Evolutionary conservation across 2,113 vertebrate genomes (phyloP).

Genomic region (Chloropsis hardwickii): DNA sequence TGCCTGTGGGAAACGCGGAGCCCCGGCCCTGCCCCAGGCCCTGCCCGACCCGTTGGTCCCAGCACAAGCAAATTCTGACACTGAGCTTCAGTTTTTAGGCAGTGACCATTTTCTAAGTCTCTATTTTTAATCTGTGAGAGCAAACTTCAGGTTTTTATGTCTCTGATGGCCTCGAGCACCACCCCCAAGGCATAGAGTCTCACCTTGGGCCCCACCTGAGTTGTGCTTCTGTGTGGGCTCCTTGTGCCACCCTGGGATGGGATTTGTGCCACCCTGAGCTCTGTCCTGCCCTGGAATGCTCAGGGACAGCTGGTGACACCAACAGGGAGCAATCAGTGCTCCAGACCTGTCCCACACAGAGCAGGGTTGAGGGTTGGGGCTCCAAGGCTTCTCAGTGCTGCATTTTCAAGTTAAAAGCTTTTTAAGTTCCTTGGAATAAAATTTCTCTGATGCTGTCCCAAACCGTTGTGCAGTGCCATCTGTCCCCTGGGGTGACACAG

Average conservation of each 20-base stretch:
- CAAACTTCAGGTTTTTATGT: background rate
- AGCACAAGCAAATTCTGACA: background rate
- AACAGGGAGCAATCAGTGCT: background rate
- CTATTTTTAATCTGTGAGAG: background rate
- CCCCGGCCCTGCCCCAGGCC: background rate
- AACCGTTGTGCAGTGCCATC: rapidly evolving
- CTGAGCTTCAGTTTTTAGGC: slow-evolving; percentile 31
- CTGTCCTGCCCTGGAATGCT: background rate
- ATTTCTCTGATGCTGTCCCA: background rate
- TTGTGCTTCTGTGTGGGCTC: rapidly evolving
- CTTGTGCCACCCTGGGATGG: rapidly evolving
- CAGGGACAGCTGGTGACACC: background rate
- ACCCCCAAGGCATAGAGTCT: background rate
- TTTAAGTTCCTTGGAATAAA: slow-evolving; percentile 39
- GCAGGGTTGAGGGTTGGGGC: background rate
- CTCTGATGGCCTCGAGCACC: background rate
- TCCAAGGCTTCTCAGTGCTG: background rate
- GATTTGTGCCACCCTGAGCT: background rate
- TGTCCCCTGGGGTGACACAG: rapidly evolving
- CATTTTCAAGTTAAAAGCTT: background rate
- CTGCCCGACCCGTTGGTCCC: background rate
- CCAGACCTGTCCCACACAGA: background rate
- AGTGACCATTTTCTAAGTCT: background rate
- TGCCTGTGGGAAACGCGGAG: background rate
- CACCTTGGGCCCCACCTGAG: background rate